These are phyloP conservation scores for Muntiacus reevesi DNA, from an alignment of 2,113 vertebrate species.

Conservation along the genomic window DNA sequence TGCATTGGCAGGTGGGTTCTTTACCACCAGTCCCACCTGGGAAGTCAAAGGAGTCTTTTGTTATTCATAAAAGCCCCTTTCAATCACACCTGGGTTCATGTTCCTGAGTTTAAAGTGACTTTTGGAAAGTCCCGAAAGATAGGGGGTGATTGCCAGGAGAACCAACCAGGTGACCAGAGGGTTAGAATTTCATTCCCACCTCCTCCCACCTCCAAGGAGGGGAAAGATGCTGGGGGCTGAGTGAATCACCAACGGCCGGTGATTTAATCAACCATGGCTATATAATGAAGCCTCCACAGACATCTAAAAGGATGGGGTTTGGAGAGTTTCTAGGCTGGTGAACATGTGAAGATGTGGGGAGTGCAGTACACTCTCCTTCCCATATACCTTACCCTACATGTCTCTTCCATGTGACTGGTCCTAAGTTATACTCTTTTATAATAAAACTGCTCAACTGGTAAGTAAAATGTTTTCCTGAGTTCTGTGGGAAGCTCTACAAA, in stretches of 20 bases:
- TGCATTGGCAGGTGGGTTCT: neutral
- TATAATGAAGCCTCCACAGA: neutral
- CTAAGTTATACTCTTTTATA: neutral
- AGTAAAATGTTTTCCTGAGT: neutral
- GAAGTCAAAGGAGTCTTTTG: neutral
- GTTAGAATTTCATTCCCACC: neutral
- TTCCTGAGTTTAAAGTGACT: neutral
- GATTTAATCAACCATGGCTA: neutral
- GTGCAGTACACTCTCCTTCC: neutral
- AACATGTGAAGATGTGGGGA: neutral
- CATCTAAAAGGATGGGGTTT: neutral
- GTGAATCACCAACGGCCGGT: neutral
- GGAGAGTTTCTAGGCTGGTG: neutral
- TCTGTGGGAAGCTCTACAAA: neutral
- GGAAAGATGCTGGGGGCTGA: neutral
- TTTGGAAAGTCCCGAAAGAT: neutral
- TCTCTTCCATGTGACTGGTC: neutral
- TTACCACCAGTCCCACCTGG: neutral
- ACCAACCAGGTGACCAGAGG: neutral
- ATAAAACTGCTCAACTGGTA: neutral
- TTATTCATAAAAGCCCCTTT: neutral
- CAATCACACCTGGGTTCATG: neutral
- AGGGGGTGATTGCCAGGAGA: neutral
- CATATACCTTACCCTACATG: fast-evolving
- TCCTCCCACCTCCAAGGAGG: neutral